Base-by-base conservation (phyloP, 2,113 vertebrate genomes). In the Pardalotus punctatus region DNA sequence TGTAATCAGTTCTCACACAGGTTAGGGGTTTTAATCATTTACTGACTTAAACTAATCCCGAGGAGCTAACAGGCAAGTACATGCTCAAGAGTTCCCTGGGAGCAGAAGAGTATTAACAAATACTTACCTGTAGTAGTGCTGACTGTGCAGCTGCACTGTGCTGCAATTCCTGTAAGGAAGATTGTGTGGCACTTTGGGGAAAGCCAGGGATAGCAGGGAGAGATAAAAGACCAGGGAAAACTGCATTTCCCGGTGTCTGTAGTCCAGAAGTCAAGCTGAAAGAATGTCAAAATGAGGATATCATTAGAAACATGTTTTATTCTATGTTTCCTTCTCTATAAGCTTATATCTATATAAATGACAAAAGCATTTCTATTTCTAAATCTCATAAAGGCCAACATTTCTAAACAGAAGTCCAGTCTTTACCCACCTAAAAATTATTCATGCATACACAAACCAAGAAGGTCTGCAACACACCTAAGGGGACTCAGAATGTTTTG, bases 181-280 rank as follows among this genome's bases (percentile, higher is more conserved):
- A 98, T 5, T 99, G 98, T 47, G 99, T 95, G 8, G 98, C 97
- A 57, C 97, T 98, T 67, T 99, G 98, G 60, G 99, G 98, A 98
- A 99, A 99, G 65, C 98, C 98, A 18, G 99, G 98, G 83, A 99
- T 98, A 17, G 98, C 99, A 33, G 99, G 98, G 93, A 99, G 99
- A 67, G 99, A 99, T 78, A 99, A 96, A 95, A 99, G 97, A 60
- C 99, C 96, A 58, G 99, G 99, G 93, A 99, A 99, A 43, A 99
- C 98, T 61, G 98, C 98, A 51, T 98, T 98, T 92, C 98, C 98
- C 40, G 99, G 97, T 73, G 98, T 97, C 96, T 99, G 99, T 61
- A 99, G 98, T 83, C 98, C 98, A 89, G 98, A 98, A 67, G 98
- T 98, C 95, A 99, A 97, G 92, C 98, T 99, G 96, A 76, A 98